Evolutionary conservation across 2,888 invertebrate genomes (phyloP).

Genomic region (Lamellibrachia satsuma): DNA sequence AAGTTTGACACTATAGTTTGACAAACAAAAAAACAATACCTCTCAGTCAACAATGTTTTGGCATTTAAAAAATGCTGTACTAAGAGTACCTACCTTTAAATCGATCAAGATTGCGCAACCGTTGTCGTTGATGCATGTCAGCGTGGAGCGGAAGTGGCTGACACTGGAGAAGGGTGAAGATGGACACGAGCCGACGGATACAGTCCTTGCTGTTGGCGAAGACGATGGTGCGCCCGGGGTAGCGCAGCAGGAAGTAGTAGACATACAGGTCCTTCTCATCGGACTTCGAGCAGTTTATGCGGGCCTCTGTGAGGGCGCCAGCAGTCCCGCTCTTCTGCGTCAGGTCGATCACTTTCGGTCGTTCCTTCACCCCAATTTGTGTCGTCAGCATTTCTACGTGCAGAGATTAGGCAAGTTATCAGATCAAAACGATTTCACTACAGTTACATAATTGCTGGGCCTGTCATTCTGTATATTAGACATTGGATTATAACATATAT

Average conservation of each 20-base stretch:
- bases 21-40: no score
- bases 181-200: conserved; percentile 77
- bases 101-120: conserved; percentile 91
- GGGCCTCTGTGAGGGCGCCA: conserved; percentile 69
- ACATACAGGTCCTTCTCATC: conserved; percentile 81
- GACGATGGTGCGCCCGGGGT: conserved; percentile 91
- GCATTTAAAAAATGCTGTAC: no score
- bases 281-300: neutral
- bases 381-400: conserved; percentile 67
- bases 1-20: no score
- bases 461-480: no score
- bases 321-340: conserved; percentile 85
- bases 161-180: conserved; percentile 65
- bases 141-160: conserved; percentile 70
- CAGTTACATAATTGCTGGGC: no score
- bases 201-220: conserved; percentile 86
- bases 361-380: conserved; percentile 81
- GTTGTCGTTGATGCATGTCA: conserved; percentile 89
- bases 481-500: no score
- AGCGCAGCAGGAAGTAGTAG: conserved; percentile 80
- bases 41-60: no score
- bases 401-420: neutral
- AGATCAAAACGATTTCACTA: no score
- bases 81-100: conserved; percentile 65
- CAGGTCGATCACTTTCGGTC: conserved; percentile 92